Conservation (phyloP, 1,140 invertebrate species). For the Ceratoteleas bidentatus region DNA sequence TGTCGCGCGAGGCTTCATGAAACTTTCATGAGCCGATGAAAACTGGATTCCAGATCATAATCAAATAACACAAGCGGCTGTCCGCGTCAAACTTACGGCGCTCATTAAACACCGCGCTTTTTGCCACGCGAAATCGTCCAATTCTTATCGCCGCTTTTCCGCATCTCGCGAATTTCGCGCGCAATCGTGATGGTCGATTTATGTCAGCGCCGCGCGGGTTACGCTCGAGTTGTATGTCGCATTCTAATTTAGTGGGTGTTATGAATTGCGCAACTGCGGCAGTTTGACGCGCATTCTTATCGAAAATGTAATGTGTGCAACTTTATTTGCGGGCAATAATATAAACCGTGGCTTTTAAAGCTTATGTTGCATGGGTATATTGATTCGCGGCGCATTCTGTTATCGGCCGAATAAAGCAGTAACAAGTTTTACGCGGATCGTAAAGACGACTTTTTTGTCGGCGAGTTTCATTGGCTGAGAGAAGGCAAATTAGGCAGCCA, state of each 20-base stretch:
- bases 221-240: not conserved
- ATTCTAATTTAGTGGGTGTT: not conserved
- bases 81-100: slow-evolving; percentile 45
- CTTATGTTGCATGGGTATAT: not conserved
- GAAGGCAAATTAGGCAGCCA: no score
- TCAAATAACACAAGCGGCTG: slow-evolving; percentile 27
- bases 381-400: no score
- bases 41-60: slow-evolving; percentile 58
- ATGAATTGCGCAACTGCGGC: not conserved
- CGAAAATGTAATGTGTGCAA: not conserved
- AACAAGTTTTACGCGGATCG: no score
- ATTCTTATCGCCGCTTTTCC: not conserved
- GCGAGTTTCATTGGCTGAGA: no score
- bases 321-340: not conserved
- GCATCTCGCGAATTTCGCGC: not conserved
- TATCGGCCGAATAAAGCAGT: no score
- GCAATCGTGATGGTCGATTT: not conserved
- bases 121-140: not conserved
- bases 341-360: not conserved
- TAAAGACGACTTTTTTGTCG: no score
- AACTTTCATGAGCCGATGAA: slow-evolving; percentile 58
- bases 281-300: not conserved
- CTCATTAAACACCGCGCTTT: slow-evolving; percentile 44
- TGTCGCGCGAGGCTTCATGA: slow-evolving; percentile 36
- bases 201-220: not conserved